Evolutionary conservation across 2,888 invertebrate genomes (phyloP), one percentile per base, ranked within the genome.

Genomic region (Andrena marginata): DNA sequence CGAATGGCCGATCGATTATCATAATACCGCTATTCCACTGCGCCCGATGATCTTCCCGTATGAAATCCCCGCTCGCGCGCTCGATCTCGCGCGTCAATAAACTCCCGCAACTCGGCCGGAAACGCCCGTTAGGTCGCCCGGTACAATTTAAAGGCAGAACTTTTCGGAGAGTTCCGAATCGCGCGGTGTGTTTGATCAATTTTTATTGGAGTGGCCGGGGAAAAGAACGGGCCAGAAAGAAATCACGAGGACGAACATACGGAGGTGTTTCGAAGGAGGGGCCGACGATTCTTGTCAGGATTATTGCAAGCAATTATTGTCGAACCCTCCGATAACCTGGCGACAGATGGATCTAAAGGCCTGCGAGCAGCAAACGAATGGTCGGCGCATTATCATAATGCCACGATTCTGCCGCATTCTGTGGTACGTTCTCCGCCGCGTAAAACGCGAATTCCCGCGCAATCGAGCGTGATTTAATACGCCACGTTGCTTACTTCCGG

Each of bases 371-470:
- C 31, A 26, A 67, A n/a, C 75, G 65, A 81, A 85, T 84, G 70
- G 76, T 51, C 85, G 82, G 85, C 77, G 75, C 60, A 91, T 91
- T 91, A 90, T 89, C 91, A 91, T 91, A 91, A 91, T 90, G 86
- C 79, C 54, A 62, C 84, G 84, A 91, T 91, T 90, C 78, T 75
- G 82, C 16, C 85, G 89, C 85, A 88, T 88, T 87, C 85, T 77
- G 80, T 75, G 83, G 76, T 78, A 77, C 29, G 63, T 16, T 35
- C 16, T 56, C 20, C 13, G 60, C 63, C 33, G 35, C 83, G 84
- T 87, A 80, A 84, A 89, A 85, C 76, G 77, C 76, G 80, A 85
- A 88, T 86, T 86, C 85, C 56, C 68, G 75, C 65, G 71, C 85
- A 73, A 72, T 84, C 80, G 70, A 70, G 81, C 75, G 80, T 75